phyloP scores from a whole-genome alignment of 2,113 vertebrate species.

The Brachionichthys hirsutus region DNA sequence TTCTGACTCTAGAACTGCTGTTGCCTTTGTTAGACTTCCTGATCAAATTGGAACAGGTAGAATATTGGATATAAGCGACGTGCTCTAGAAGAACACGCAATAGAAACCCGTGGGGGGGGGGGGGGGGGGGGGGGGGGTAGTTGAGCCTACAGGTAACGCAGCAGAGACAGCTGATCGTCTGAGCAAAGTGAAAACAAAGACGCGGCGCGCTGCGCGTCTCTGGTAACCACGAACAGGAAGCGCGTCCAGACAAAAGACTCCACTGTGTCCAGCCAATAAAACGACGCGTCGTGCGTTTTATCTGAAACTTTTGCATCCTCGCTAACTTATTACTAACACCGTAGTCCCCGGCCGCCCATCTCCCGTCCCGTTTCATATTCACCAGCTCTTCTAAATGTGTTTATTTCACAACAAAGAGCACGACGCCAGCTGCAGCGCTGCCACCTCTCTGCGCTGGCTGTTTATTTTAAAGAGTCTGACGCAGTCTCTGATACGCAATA shows the following conservation, averaged over 20 bases:
- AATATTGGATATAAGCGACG: background rate
- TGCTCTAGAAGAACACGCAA: background rate
- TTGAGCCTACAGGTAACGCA: background rate
- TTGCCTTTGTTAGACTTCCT: slow-evolving; percentile 5
- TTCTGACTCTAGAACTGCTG: rapidly evolving
- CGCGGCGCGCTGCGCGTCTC: slow-evolving; percentile 39
- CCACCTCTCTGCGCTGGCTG: slow-evolving; percentile 29
- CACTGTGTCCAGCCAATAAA: background rate
- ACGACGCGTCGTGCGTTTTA: background rate
- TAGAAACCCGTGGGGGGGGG: too few species aligned
- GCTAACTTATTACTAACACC: background rate
- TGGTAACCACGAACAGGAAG: slow-evolving; percentile 51
- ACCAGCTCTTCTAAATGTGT: slow-evolving; percentile 10
- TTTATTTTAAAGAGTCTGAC: slow-evolving; percentile 2
- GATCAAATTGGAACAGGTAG: background rate
- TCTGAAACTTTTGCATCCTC: rapidly evolving
- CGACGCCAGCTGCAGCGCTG: slow-evolving; percentile 44
- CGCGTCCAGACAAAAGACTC: slow-evolving; percentile 61
- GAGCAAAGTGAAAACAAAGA: slow-evolving; percentile 61
- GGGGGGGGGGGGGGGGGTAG: too few species aligned
- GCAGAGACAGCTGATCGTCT: slow-evolving; percentile 43
- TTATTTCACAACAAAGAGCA: slow-evolving; percentile 50
- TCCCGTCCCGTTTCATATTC: background rate
- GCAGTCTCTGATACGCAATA: slow-evolving; percentile 30
- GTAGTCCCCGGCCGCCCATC: background rate